phyloP scores from a whole-genome alignment of 1,140 invertebrate genomes.

The Druon quercuslanigerum region DNA sequence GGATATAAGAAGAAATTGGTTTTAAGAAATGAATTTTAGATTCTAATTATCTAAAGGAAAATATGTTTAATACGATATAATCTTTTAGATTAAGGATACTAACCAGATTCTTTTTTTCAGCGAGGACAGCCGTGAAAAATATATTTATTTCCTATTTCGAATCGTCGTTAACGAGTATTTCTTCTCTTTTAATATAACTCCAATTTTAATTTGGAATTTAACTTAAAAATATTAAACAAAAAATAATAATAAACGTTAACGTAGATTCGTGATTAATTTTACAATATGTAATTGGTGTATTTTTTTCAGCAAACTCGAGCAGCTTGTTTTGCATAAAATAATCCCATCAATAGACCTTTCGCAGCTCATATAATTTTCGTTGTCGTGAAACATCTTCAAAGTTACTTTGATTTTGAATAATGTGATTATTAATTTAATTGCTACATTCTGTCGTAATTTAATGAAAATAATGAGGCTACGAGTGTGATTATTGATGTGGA shows the following conservation, averaged over 20 bases:
- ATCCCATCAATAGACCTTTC: constrained; percentile 5
- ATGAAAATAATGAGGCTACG: constrained; percentile 48
- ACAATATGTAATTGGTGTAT: constrained; percentile 64
- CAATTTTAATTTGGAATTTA: background rate
- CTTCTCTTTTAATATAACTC: background rate
- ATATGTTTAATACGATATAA: constrained; percentile 17
- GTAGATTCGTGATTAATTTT: constrained; percentile 63
- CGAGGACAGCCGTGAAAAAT: constrained; percentile 60
- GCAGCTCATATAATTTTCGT: too few species aligned
- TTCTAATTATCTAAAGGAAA: constrained; percentile 14
- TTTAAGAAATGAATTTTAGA: constrained; percentile 22
- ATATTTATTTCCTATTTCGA: constrained; percentile 55
- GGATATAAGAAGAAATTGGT: constrained; percentile 22
- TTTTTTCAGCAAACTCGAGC: constrained; percentile 58
- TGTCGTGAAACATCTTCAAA: too few species aligned
- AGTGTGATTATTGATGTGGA: constrained; percentile 54
- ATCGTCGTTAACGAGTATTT: constrained; percentile 58
- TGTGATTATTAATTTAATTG: background rate
- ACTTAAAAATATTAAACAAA: background rate
- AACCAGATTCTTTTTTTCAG: constrained; percentile 67
- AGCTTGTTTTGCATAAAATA: background rate
- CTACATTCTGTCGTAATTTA: background rate
- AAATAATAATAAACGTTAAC: constrained; percentile 45
- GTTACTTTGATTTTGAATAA: background rate
- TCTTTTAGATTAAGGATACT: constrained; percentile 48